Evolutionary conservation across 2,888 invertebrate genomes (phyloP).

Genomic region (Ecdyonurus torrentis): DNA sequence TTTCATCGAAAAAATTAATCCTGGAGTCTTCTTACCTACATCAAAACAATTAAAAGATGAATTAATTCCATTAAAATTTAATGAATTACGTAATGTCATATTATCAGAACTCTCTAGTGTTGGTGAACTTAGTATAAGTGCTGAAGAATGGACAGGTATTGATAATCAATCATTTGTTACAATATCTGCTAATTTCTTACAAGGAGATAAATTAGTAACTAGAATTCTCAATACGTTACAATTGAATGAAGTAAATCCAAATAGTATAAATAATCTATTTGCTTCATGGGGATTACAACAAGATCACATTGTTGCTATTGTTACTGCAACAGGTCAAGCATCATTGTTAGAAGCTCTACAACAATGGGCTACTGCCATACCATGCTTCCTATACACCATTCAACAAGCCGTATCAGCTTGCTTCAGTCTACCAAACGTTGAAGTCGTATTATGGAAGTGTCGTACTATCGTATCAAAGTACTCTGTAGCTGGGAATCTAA

Average conservation of each 20-base stretch:
- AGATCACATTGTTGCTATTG: slow-evolving; percentile 27
- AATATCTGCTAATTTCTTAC: slow-evolving; percentile 27
- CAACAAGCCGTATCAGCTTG: background rate
- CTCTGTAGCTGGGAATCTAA: background rate
- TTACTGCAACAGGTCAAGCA: slow-evolving; percentile 21
- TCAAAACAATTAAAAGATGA: background rate
- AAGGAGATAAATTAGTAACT: slow-evolving; percentile 24
- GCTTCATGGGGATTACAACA: slow-evolving; percentile 27
- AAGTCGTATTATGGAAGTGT: background rate
- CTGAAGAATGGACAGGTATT: slow-evolving; percentile 29
- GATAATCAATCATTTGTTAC: slow-evolving; percentile 25
- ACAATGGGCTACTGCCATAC: background rate
- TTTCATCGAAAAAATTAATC: background rate
- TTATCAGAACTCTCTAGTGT: background rate
- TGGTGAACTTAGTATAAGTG: slow-evolving; percentile 21
- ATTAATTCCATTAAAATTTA: background rate
- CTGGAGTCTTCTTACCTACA: background rate
- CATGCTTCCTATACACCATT: background rate
- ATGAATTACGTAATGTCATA: background rate
- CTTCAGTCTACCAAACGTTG: background rate
- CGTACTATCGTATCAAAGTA: background rate
- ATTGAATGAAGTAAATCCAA: slow-evolving; percentile 15
- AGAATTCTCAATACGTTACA: slow-evolving; percentile 28
- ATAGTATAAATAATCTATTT: slow-evolving; percentile 24
- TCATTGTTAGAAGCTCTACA: background rate